A percentile compares a stretch with the other conserved stretches of the same genome.
These are phyloP conservation scores for Saccopteryx leptura DNA, from an alignment of 2,113 vertebrate species.

Conservation along the genomic window DNA sequence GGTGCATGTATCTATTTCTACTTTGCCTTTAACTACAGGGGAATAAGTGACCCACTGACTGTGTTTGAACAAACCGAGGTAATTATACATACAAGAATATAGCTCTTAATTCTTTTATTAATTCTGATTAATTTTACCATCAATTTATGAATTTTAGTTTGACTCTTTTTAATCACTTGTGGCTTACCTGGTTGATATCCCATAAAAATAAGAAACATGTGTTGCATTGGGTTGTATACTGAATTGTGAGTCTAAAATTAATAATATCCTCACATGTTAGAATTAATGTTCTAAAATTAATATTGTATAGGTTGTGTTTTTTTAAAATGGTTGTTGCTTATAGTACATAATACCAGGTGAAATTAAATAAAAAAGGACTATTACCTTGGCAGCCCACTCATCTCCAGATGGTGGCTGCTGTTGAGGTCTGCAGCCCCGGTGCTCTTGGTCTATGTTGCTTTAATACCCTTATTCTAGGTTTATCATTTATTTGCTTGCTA, in stretches of 20 bases:
- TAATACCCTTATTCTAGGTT: slow-evolving; percentile 23
- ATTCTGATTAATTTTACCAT: slow-evolving; percentile 47
- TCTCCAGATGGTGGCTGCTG: neutral
- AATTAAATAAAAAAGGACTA: neutral
- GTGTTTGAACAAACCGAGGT: slow-evolving; percentile 99
- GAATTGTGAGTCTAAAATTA: slow-evolving; percentile 55
- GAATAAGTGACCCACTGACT: slow-evolving; percentile 95
- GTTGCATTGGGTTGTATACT: neutral
- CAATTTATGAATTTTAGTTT: slow-evolving; percentile 57
- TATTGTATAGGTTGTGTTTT: neutral
- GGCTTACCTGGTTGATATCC: neutral
- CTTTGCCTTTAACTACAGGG: slow-evolving; percentile 99
- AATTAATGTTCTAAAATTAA: slow-evolving; percentile 36
- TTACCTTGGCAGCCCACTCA: neutral
- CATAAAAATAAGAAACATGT: neutral
- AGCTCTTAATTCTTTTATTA: slow-evolving; percentile 45
- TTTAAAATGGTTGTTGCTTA: slow-evolving; percentile 40
- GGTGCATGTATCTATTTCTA: slow-evolving; percentile 99
- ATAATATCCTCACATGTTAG: neutral
- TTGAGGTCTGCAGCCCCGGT: neutral
- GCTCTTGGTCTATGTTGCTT: neutral
- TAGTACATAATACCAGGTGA: neutral
- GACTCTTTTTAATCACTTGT: neutral
- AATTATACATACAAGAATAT: slow-evolving; percentile 73
- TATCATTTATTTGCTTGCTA: slow-evolving; percentile 6